phyloP scores from a whole-genome alignment of 2,888 invertebrate genomes.

The Eudasyphora cyanicolor region DNA sequence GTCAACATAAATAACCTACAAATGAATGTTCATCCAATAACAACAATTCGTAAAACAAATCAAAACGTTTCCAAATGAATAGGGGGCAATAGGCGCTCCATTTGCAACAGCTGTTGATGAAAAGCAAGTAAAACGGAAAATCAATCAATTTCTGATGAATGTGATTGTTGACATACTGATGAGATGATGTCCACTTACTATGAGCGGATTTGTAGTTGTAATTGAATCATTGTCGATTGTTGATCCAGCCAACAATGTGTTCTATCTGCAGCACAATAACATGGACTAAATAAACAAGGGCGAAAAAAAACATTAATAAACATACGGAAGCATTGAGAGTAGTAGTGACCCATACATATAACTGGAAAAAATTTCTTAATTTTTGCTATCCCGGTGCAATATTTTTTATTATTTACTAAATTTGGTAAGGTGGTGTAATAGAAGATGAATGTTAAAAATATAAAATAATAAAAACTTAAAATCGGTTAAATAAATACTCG shows the following conservation, averaged over 20 bases:
- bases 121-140: neutral
- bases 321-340: too few species aligned
- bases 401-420: too few species aligned
- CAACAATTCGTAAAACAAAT: neutral
- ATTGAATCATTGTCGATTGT: neutral
- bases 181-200: neutral
- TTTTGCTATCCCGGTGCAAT: too few species aligned
- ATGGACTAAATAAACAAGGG: neutral
- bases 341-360: too few species aligned
- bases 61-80: neutral
- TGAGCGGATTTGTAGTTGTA: neutral
- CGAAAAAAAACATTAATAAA: neutral
- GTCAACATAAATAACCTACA: neutral
- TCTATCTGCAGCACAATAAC: neutral
- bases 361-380: too few species aligned
- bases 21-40: neutral
- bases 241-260: neutral
- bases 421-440: too few species aligned
- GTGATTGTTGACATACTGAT: conserved; percentile 3
- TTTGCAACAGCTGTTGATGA: conserved; percentile 1
- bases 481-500: too few species aligned
- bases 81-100: neutral
- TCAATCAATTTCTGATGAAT: conserved; percentile 18
- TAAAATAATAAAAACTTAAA: too few species aligned
- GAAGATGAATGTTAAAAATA: too few species aligned